Evolutionary conservation across 2,888 invertebrate species (phyloP), one percentile per base, ranked within the genome.

Genomic region (Tubulanus polymorphus): DNA sequence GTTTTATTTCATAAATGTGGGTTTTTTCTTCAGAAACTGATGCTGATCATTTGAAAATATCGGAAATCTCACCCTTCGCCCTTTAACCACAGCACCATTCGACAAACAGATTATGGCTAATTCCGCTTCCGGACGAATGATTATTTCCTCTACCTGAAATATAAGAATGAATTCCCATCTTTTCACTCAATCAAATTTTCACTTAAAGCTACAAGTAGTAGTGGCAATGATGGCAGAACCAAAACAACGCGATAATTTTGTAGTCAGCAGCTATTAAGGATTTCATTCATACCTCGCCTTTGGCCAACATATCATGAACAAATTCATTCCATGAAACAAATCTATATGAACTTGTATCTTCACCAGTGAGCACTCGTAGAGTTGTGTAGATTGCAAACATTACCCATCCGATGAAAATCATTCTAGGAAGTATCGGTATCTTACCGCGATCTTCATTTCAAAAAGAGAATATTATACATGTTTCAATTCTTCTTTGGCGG

Each of bases 251-350:
- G n/a, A n/a, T n/a, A n/a, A n/a, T n/a, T n/a, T n/a, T n/a, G n/a
- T n/a, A n/a, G n/a, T n/a, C n/a, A n/a, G n/a, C n/a, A n/a, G n/a
- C n/a, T n/a, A n/a, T n/a, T n/a, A n/a, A n/a, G n/a, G n/a, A n/a
- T n/a, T n/a, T n/a, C n/a, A n/a, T n/a, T n/a, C n/a, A n/a, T 63
- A 81, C 95, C 82, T 96, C 95, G 15, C 96, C 96, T 74, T 90
- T 91, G 0, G 90, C 87, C 53, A 97, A 80, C 90, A 97, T 91
- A 60, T 93, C 89, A 79, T 94, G 88, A 0, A 93, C 86, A 82
- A 97, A 97, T 80, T 96, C 95, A 80, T 93, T 93, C 96, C 96
- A 97, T 0, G 93, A 91, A 1, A 93, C 88, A 75, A 65, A 67
- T 18, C 61, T 57, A 35, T 59, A 52, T 8, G 49, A 6, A 8